Conservation (phyloP, 2,113 vertebrate genomes). For the Tamias sibiricus region DNA sequence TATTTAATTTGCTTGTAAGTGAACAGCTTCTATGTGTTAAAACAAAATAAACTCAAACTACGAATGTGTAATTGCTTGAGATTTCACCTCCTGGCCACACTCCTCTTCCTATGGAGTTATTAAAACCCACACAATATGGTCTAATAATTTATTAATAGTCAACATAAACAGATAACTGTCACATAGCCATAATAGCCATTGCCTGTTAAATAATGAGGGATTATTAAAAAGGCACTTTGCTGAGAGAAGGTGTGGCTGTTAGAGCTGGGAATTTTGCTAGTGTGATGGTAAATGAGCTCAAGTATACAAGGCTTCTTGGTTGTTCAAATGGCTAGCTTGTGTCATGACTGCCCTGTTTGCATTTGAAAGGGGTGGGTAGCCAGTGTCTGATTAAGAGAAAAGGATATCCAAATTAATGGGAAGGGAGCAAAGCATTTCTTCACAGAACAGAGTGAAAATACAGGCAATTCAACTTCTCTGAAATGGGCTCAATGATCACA, state of each 20-base stretch:
- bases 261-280: neutral
- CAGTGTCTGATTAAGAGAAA: neutral
- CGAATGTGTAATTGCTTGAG: constrained; percentile 76
- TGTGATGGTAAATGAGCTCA: neutral
- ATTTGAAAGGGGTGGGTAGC: neutral
- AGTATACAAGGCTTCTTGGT: neutral
- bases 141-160: constrained; percentile 84
- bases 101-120: constrained; percentile 79
- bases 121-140: constrained; percentile 80
- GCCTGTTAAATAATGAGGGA: constrained; percentile 64
- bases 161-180: constrained; percentile 80
- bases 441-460: neutral
- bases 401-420: neutral
- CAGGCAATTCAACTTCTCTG: neutral
- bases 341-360: neutral
- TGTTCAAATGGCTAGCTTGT: neutral
- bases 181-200: constrained; percentile 54
- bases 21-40: constrained; percentile 54
- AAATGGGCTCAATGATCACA: neutral
- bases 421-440: neutral
- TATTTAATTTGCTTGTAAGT: constrained; percentile 65
- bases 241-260: neutral
- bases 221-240: constrained; percentile 54
- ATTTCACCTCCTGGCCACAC: constrained; percentile 78
- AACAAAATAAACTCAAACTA: constrained; percentile 68